These are phyloP conservation scores for Nycteola revayana DNA, from an alignment of 2,888 invertebrate species.

Conservation along the genomic window DNA sequence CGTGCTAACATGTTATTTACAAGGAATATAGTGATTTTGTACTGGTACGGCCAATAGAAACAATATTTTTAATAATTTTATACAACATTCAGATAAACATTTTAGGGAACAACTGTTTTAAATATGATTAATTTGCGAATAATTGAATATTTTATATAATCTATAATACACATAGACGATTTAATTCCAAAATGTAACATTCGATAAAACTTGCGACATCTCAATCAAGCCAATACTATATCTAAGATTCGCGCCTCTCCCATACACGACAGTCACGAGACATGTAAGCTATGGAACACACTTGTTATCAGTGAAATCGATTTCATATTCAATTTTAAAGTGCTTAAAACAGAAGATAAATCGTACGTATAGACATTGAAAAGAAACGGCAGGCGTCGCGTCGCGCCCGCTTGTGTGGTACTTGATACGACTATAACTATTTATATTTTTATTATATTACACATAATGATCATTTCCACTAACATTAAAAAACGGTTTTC, in stretches of 20 bases:
- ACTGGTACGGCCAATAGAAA: conserved; percentile 75
- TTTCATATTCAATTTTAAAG: conserved; percentile 35
- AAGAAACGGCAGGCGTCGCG: conserved; percentile 28
- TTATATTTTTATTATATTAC: conserved; percentile 40
- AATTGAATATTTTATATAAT: conserved; percentile 42
- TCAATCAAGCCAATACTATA: conserved; percentile 43
- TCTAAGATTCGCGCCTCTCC: conserved; percentile 22
- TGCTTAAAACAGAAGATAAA: conserved; percentile 45
- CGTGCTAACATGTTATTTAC: conserved; percentile 70
- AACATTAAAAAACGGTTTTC: conserved; percentile 69
- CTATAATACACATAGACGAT: conserved; percentile 49
- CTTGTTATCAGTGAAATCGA: conserved; percentile 34
- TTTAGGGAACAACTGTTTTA: conserved; percentile 53
- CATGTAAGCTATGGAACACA: conserved; percentile 41
- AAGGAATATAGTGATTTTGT: conserved; percentile 64
- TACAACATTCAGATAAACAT: conserved; percentile 65
- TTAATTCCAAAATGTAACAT: conserved; percentile 58
- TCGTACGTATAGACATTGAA: conserved; percentile 42
- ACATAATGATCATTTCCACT: conserved; percentile 63
- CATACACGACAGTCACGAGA: conserved; percentile 26
- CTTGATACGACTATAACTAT: conserved; percentile 53
- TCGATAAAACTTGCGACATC: conserved; percentile 60
- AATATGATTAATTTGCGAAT: conserved; percentile 44
- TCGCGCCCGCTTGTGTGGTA: conserved; percentile 29
- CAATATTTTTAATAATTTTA: conserved; percentile 48